Conservation (phyloP, 1,140 invertebrate genomes). For the Pteromalus puparum region DNA sequence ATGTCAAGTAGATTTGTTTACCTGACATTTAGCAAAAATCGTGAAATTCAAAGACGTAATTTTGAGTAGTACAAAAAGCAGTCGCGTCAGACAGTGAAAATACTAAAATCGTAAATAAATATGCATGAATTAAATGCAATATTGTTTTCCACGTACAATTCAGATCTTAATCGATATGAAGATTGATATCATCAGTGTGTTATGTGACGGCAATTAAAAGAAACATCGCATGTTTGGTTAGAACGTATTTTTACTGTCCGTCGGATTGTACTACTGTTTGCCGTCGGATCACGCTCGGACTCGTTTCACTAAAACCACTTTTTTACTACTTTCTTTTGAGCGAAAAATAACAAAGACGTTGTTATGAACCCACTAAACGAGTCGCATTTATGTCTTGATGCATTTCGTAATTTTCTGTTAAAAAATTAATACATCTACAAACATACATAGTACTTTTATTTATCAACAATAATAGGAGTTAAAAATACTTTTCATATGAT, state of each 20-base stretch:
- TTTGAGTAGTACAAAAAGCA: background rate
- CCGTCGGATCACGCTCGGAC: conserved; percentile 52
- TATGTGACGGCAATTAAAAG: too few relatives aligned
- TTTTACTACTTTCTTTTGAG: background rate
- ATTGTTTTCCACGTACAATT: too few relatives aligned
- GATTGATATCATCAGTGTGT: too few relatives aligned
- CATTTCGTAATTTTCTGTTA: background rate
- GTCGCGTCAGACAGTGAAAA: background rate
- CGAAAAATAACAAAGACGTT: too few relatives aligned
- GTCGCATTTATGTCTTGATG: background rate
- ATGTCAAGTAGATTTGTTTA: too few relatives aligned
- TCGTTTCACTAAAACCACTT: background rate
- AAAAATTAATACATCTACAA: too few relatives aligned
- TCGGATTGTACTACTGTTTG: conserved; percentile 14
- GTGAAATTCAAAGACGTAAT: too few relatives aligned
- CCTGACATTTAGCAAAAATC: too few relatives aligned
- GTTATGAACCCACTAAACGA: background rate
- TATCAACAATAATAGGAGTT: too few relatives aligned
- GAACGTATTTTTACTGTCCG: conserved; percentile 24
- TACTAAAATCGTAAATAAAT: background rate
- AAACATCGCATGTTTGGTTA: background rate
- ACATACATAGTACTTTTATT: too few relatives aligned
- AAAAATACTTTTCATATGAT: too few relatives aligned
- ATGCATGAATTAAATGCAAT: background rate
- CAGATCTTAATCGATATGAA: too few relatives aligned